Base-by-base conservation (phyloP, 2,797 vertebrate species). In the Sternotherus odoratus region DNA sequence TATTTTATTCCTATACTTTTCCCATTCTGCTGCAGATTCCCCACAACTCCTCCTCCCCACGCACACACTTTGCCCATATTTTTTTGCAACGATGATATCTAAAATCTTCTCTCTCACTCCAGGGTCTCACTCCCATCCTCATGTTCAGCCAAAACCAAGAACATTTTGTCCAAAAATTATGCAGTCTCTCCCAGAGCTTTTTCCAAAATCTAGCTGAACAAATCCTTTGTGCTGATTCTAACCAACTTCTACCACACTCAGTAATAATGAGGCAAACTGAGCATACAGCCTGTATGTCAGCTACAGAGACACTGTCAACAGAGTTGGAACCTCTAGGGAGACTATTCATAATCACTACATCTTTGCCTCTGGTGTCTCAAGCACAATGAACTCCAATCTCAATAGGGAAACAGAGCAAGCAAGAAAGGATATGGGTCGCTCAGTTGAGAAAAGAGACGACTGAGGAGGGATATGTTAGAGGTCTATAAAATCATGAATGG, bases 311-410 rank as follows among this genome's bases (percentile, higher is more conserved):
- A 23, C 8, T 57, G 39, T 15, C 66, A 79, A 24, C 1, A 0
- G 36, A 39, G 8, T 2, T 12, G 5, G 8, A 0, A 0, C 4
- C 8, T 51, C 24, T 28, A 8, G 12, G 56, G 33, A 33, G 60
- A 26, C 30, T n/a, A 3, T 15, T 21, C 36, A 75, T 2, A 8
- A 46, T 28, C 7, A 50, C 48, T 60, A 51, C 19, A 51, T 11
- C 0, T 0, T 1, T 85, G 81, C 21, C 48, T n/a, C 57, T 79
- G 28, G 6, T 33, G n/a, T 87, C 30, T 85, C 81, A 49, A 1
- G 1, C 17, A n/a, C 11, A 21, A 49, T 51, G 49, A 90, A 75
- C 36, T 53, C 15, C 81, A 91, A 26, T 43, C 5, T 28, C 51
- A 74, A 2, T 23, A 49, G 1, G 30, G 69, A 83, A 30, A 85